Evolutionary conservation across 2,888 invertebrate genomes (phyloP), one percentile per base, ranked within the genome.

Genomic region (Drosophila melanosoma): DNA sequence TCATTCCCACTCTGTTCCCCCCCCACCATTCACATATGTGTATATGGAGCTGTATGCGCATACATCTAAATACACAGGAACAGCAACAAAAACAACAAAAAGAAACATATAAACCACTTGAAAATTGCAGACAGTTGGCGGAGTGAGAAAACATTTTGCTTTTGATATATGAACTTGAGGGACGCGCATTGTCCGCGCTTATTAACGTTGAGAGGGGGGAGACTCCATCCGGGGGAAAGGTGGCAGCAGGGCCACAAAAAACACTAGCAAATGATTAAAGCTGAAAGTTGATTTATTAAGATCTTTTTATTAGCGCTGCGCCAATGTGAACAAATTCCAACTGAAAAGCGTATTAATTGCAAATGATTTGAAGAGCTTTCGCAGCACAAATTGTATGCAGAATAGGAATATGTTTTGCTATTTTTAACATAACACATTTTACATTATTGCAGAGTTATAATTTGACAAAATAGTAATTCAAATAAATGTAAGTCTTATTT

Each of bases 101-200:
- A 56, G 56, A 71, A 64, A 61, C 42, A 53, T 64, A 74, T 69
- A 83, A 81, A 69, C 76, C 81, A 75, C 76, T 87, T 74, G 77
- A 84, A 87, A 81, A 73, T 73, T 83, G 89, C 87, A 89, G 90
- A 87, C 87, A 85, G 65, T 52, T 35, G 48, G 71, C 33, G 42
- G 52, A 53, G 53, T 58, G 75, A 32, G 29, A n/a, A 29, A 15
- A 59, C 63, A 23, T 67, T 53, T 67, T 53, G 68, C 74, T 79
- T 82, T 85, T 89, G 85, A 86, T 87, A 86, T 87, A 89, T 87
- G 87, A 89, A 87, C 87, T 89, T 88, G 81, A 69, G 76, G 78
- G 71, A 69, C 62, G 73, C 74, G 79, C 77, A 84, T 85, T 87
- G 87, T 87, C 87, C 85, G 79, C 78, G 76, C 89, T 85, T 83